Percentiles rank a stretch among this genome's conserved stretches.
These are phyloP conservation scores for Sphecodes monilicornis DNA, from an alignment of 2,888 invertebrate genomes.

Conservation along the genomic window DNA sequence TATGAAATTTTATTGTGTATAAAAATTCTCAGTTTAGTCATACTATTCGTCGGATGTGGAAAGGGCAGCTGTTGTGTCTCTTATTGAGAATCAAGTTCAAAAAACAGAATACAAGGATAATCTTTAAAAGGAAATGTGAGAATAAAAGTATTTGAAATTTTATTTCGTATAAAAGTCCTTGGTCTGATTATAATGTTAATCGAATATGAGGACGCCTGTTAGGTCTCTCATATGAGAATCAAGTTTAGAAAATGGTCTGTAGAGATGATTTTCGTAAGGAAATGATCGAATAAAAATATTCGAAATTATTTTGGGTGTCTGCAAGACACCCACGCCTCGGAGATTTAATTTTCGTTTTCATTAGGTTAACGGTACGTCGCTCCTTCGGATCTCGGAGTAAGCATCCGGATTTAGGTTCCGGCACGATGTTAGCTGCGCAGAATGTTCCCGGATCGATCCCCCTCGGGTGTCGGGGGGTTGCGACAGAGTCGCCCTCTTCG, in stretches of 20 bases:
- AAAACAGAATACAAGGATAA: no score
- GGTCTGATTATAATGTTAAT: neutral
- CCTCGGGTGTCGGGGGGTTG: slow-evolving; percentile 65
- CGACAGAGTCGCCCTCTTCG: slow-evolving; percentile 71
- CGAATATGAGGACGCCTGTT: neutral
- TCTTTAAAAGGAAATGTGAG: no score
- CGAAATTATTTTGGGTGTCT: neutral
- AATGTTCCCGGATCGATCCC: slow-evolving; percentile 77
- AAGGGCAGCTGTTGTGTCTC: no score
- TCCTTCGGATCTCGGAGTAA: slow-evolving; percentile 38
- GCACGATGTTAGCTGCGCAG: slow-evolving; percentile 70
- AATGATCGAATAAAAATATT: neutral
- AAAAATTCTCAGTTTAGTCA: no score
- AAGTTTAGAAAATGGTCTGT: neutral
- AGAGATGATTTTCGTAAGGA: neutral
- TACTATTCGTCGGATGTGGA: no score
- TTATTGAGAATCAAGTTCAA: no score
- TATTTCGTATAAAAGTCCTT: neutral
- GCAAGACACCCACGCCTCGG: neutral
- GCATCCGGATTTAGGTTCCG: slow-evolving; percentile 72
- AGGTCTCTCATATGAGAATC: neutral
- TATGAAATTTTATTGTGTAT: no score
- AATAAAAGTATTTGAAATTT: no score
- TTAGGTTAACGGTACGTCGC: slow-evolving; percentile 18
- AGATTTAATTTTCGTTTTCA: slow-evolving; percentile 49